These are phyloP conservation scores for Camptogramma bilineatum DNA, from an alignment of 2,888 invertebrate species.

Conservation along the genomic window DNA sequence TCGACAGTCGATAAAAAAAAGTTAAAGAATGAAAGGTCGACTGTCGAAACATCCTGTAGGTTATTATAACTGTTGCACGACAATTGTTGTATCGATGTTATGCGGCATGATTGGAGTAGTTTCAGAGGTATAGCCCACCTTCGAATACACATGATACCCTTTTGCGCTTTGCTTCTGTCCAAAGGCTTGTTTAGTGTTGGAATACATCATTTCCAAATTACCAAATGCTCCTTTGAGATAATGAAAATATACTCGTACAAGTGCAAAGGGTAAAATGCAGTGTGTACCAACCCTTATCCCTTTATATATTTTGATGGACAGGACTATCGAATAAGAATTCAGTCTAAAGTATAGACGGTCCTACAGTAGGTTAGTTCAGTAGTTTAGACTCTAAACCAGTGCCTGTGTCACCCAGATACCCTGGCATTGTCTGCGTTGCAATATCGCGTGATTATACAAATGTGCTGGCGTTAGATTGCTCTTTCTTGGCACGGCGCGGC, in stretches of 20 bases:
- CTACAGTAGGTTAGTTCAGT: too few species aligned
- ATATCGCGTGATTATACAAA: too few species aligned
- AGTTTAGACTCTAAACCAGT: too few species aligned
- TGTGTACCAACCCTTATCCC: background rate
- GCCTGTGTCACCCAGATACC: too few species aligned
- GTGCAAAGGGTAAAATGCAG: background rate
- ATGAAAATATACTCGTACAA: background rate
- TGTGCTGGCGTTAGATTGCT: too few species aligned
- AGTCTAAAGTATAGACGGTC: too few species aligned
- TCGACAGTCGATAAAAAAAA: constrained; percentile 18
- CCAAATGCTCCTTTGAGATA: background rate
- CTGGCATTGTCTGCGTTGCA: too few species aligned
- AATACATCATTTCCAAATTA: background rate
- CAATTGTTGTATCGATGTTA: constrained; percentile 20
- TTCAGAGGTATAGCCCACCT: background rate
- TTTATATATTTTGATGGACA: background rate
- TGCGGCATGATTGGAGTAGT: constrained; percentile 13
- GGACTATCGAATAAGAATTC: too few species aligned
- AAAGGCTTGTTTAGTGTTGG: background rate
- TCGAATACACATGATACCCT: background rate
- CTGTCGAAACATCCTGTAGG: constrained; percentile 20
- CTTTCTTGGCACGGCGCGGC: too few species aligned
- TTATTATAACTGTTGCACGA: constrained; percentile 13
- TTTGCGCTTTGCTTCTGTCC: background rate
- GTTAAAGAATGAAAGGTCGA: constrained; percentile 8